phyloP scores from a whole-genome alignment of 2,888 invertebrate genomes.

The Apodemia zela region DNA sequence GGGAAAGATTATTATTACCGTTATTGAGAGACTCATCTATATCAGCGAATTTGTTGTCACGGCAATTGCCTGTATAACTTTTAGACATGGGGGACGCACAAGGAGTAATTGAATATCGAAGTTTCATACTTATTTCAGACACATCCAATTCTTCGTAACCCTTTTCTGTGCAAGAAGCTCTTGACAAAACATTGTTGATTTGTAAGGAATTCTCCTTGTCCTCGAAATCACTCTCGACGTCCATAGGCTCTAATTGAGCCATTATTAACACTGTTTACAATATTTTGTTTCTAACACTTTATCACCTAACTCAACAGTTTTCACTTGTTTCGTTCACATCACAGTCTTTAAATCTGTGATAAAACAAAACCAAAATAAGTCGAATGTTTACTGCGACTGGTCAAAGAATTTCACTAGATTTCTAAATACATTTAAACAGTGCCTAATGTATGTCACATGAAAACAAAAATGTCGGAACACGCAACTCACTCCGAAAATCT shows the following conservation, averaged over 20 bases:
- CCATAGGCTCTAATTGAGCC: slow-evolving; percentile 70
- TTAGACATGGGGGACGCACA: slow-evolving; percentile 66
- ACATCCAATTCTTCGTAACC: slow-evolving; percentile 70
- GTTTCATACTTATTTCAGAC: slow-evolving; percentile 68
- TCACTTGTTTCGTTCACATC: slow-evolving; percentile 15
- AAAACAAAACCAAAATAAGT: slow-evolving; percentile 52
- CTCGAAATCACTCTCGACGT: slow-evolving; percentile 63
- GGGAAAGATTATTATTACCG: slow-evolving; percentile 53
- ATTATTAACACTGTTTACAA: slow-evolving; percentile 39
- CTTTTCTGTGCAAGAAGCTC: slow-evolving; percentile 57
- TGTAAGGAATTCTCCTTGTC: slow-evolving; percentile 67
- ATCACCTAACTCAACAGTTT: slow-evolving; percentile 19
- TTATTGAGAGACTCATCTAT: slow-evolving; percentile 36
- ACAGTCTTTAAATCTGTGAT: slow-evolving; percentile 39
- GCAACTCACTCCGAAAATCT: slow-evolving; percentile 70
- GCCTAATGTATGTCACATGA: slow-evolving; percentile 70
- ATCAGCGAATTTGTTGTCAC: slow-evolving; percentile 46
- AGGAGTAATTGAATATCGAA: slow-evolving; percentile 68
- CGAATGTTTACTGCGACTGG: slow-evolving; percentile 64
- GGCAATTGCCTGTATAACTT: slow-evolving; percentile 52
- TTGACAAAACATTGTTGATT: slow-evolving; percentile 57
- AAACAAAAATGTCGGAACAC: slow-evolving; percentile 74
- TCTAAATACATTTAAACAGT: slow-evolving; percentile 59
- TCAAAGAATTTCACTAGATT: slow-evolving; percentile 67
- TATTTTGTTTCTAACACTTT: slow-evolving; percentile 15